phyloP scores from a whole-genome alignment of 2,888 invertebrate species.

The Malthinus seriepunctatus region DNA sequence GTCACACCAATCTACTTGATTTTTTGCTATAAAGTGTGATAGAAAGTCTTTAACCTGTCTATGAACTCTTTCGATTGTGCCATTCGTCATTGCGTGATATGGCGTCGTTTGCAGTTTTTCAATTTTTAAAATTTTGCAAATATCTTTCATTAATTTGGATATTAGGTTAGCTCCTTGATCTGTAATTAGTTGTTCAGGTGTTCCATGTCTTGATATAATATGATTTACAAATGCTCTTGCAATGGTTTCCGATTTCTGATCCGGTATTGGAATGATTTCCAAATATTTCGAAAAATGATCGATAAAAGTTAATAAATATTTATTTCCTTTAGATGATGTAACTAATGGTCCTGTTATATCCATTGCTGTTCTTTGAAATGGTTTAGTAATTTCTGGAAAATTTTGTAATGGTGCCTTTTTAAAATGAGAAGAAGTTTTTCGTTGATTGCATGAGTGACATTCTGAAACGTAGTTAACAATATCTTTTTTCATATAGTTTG shows the following conservation, averaged over 20 bases:
- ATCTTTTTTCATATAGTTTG: conserved; percentile 34
- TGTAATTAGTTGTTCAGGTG: conserved; percentile 38
- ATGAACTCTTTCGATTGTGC: conserved; percentile 41
- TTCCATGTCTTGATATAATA: conserved; percentile 38
- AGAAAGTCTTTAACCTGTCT: conserved; percentile 38
- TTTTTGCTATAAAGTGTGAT: conserved; percentile 35
- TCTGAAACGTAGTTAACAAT: conserved; percentile 31
- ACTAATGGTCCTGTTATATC: conserved; percentile 41
- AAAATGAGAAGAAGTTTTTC: conserved; percentile 35
- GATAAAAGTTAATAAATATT: conserved; percentile 39
- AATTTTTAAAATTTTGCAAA: conserved; percentile 36
- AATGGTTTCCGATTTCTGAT: conserved; percentile 37
- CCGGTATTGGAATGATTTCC: conserved; percentile 39
- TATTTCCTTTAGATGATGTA: conserved; percentile 31
- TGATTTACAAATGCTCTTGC: conserved; percentile 35
- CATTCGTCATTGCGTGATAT: conserved; percentile 42
- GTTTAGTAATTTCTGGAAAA: conserved; percentile 26
- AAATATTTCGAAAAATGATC: conserved; percentile 38
- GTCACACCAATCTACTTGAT: conserved; percentile 39
- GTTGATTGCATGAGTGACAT: conserved; percentile 37
- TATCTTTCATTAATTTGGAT: conserved; percentile 35
- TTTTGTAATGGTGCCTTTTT: conserved; percentile 31
- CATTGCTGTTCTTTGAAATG: conserved; percentile 35
- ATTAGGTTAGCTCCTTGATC: conserved; percentile 40
- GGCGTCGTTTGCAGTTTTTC: conserved; percentile 36